phyloP scores from a whole-genome alignment of 2,888 invertebrate genomes.

The Margaritifera margaritifera region DNA sequence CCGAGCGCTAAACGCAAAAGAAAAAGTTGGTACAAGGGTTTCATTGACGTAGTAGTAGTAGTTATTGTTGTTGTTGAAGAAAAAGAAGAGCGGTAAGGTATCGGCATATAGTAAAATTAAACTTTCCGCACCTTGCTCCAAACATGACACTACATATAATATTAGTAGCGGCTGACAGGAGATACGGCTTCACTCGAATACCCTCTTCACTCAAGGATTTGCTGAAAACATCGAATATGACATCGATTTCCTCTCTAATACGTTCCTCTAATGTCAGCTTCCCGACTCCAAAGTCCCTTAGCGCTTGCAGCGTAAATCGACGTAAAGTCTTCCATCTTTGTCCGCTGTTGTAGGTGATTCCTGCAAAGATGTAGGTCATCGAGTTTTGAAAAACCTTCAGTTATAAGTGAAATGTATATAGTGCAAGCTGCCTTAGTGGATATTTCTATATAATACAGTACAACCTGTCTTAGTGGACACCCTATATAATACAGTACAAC shows the following conservation, averaged over 20 bases:
- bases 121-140: conserved; percentile 43
- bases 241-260: conserved; percentile 44
- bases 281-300: conserved; percentile 59
- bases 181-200: conserved; percentile 37
- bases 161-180: conserved; percentile 52
- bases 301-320: conserved; percentile 45
- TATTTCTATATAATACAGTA: neutral
- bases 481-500: no score
- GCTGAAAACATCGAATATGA: conserved; percentile 34
- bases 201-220: conserved; percentile 23
- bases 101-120: no score
- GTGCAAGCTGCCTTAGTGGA: neutral
- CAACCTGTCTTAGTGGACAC: neutral
- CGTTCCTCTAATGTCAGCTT: conserved; percentile 52
- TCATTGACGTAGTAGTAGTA: no score
- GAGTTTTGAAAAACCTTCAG: neutral
- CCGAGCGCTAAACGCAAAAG: no score
- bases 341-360: conserved; percentile 51
- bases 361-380: conserved; percentile 21
- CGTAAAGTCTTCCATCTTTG: conserved; percentile 51
- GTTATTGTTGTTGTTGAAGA: no score
- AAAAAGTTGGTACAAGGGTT: no score
- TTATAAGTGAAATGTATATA: neutral
- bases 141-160: conserved; percentile 60
- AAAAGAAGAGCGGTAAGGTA: no score